Evolutionary conservation across 2,113 vertebrate genomes (phyloP).

Genomic region (Thermophis baileyi): DNA sequence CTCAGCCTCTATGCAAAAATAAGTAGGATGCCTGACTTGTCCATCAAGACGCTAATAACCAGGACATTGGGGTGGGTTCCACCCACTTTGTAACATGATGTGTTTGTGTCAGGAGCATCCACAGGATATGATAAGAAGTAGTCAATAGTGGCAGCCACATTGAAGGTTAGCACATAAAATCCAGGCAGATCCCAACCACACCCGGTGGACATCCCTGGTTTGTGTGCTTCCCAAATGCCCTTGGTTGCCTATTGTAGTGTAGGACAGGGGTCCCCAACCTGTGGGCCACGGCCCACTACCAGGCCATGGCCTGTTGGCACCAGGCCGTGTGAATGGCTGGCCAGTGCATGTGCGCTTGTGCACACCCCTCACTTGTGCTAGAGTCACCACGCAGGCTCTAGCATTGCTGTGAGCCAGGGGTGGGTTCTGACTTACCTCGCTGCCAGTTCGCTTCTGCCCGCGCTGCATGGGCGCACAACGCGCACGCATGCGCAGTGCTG

Average conservation of each 20-base stretch:
- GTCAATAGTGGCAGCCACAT: background rate
- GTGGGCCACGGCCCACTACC: no score
- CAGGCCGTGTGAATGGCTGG: no score
- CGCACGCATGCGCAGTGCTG: no score
- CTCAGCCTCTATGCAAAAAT: conserved; percentile 33
- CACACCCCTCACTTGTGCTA: no score
- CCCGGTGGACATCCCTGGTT: background rate
- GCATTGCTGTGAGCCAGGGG: no score
- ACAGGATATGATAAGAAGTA: background rate
- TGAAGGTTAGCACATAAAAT: background rate
- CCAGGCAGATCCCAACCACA: background rate
- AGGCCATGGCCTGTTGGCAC: no score
- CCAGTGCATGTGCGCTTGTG: no score
- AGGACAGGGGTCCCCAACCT: background rate
- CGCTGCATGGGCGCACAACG: no score
- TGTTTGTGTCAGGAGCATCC: background rate
- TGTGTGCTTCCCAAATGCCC: background rate
- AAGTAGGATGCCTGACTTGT: background rate
- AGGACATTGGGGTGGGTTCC: background rate
- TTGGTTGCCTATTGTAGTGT: background rate
- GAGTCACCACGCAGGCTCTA: no score
- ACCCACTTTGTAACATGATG: background rate
- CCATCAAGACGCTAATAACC: background rate
- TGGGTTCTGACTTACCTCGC: no score
- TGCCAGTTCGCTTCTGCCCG: no score